phyloP scores from a whole-genome alignment of 2,888 invertebrate genomes.

The Hypsopygia costalis region DNA sequence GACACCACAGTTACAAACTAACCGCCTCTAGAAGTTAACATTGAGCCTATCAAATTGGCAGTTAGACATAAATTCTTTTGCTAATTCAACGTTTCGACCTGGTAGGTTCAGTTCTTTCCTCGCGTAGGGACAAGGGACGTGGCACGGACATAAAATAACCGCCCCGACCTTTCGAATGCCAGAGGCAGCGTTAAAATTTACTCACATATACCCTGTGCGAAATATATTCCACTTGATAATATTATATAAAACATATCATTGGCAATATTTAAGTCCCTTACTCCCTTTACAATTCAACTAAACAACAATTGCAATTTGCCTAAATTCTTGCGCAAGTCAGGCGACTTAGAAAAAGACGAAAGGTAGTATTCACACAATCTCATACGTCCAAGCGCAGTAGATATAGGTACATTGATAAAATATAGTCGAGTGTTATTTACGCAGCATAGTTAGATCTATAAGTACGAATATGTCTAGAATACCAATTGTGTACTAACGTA shows the following conservation, averaged over 20 bases:
- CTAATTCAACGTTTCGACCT: conserved; percentile 58
- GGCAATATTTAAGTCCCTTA: conserved; percentile 71
- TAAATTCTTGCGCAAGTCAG: conserved; percentile 44
- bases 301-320: conserved; percentile 53
- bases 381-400: conserved; percentile 48
- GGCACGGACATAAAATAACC: conserved; percentile 53
- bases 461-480: conserved; percentile 74
- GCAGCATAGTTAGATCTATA: conserved; percentile 69
- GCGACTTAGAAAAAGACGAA: conserved; percentile 30
- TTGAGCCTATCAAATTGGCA: conserved; percentile 55
- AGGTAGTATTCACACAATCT: conserved; percentile 47
- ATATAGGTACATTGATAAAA: conserved; percentile 39
- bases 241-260: conserved; percentile 65
- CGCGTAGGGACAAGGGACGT: conserved; percentile 70
- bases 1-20: neutral
- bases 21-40: neutral
- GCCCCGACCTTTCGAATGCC: conserved; percentile 32
- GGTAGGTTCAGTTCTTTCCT: conserved; percentile 71
- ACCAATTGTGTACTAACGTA: conserved; percentile 75
- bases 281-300: conserved; percentile 63
- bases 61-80: conserved; percentile 51
- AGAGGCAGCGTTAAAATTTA: conserved; percentile 49
- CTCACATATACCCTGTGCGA: conserved; percentile 77
- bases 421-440: conserved; percentile 45
- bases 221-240: conserved; percentile 66